Conservation (phyloP, 2,797 vertebrate genomes). For the Lacerta viridis region DNA sequence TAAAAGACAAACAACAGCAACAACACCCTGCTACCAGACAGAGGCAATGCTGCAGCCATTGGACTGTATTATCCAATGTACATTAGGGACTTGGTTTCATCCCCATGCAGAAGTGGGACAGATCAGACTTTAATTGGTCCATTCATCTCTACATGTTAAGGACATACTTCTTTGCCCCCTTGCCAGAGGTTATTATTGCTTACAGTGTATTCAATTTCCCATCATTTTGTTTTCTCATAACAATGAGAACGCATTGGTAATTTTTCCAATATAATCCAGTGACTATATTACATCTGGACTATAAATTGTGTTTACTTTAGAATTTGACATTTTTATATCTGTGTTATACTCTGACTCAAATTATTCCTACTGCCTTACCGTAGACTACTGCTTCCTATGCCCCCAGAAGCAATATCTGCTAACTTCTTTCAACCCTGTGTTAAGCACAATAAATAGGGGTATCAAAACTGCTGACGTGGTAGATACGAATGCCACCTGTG, state of each 20-base stretch:
- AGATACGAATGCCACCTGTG: neutral
- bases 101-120: too few relatives aligned
- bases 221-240: neutral
- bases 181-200: neutral
- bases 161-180: neutral
- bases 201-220: neutral
- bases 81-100: too few relatives aligned
- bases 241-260: neutral
- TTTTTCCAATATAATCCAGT: constrained; percentile 7
- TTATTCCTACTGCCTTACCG: neutral
- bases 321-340: neutral
- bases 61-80: too few relatives aligned
- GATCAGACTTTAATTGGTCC: too few relatives aligned
- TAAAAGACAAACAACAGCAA: too few relatives aligned
- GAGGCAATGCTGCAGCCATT: too few relatives aligned
- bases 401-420: neutral
- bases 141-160: too few relatives aligned
- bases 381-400: neutral
- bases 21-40: too few relatives aligned
- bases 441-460: neutral
- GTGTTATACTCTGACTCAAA: neutral
- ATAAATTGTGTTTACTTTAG: constrained; percentile 6
- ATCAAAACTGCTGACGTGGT: neutral
- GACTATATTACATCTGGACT: neutral
- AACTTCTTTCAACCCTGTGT: neutral